These are phyloP conservation scores for Megalops atlanticus DNA, from an alignment of 2,113 vertebrate genomes.

Conservation along the genomic window DNA sequence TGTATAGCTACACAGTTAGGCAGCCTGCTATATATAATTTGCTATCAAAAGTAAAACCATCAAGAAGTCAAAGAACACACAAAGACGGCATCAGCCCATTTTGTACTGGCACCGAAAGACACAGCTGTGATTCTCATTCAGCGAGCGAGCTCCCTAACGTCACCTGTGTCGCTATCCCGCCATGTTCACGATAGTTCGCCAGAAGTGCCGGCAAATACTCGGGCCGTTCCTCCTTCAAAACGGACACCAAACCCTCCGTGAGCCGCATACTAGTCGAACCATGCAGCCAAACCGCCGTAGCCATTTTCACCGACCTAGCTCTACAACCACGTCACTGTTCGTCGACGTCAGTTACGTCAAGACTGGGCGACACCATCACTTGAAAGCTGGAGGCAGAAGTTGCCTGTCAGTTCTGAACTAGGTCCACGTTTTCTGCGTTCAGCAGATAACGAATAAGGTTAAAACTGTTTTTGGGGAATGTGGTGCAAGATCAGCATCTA, in stretches of 20 bases:
- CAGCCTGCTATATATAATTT: background rate
- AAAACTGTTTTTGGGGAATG: no score
- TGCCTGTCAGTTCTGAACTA: no score
- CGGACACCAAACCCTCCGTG: constrained; percentile 70
- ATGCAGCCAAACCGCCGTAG: constrained; percentile 70
- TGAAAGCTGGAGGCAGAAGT: no score
- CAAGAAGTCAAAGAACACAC: background rate
- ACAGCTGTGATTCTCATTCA: background rate
- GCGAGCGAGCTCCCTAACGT: background rate
- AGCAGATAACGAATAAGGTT: no score
- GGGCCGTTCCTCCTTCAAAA: constrained; percentile 68
- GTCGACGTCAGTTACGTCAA: constrained; percentile 35
- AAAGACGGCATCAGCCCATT: constrained; percentile 17
- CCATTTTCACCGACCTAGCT: constrained; percentile 64
- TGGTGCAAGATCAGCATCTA: no score
- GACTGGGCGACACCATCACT: constrained; percentile 13
- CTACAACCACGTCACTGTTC: constrained; percentile 24
- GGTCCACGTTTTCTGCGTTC: no score
- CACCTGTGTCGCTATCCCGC: constrained; percentile 68
- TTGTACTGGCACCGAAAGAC: background rate
- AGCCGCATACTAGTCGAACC: constrained; percentile 62
- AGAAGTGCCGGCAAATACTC: constrained; percentile 65
- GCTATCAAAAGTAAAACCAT: background rate
- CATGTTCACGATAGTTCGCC: constrained; percentile 71
- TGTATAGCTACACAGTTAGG: background rate